Evolutionary conservation across 2,113 vertebrate species (phyloP), one percentile per base, ranked within the genome.

Genomic region (Motacilla tschutschensis): DNA sequence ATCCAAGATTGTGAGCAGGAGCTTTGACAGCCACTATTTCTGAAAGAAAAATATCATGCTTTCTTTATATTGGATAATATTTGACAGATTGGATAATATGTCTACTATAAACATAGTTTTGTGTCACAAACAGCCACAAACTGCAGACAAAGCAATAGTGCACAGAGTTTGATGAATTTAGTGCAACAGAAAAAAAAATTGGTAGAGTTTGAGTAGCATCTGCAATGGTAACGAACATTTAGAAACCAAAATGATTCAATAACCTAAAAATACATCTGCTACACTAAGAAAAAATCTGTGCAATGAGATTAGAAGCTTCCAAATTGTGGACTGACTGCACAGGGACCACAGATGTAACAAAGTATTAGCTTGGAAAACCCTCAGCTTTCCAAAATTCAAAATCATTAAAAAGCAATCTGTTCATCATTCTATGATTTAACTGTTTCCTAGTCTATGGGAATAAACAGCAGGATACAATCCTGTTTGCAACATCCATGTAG

Each of bases 241-340:
- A 85, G 51, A 93, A 91, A 79, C 79, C 77, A 81, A 87, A 55
- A 83, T 58, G 8, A 85, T 87, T 53, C 54, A 84, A 80, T 66
- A 84, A 86, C 33, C 50, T 79, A 92, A 79, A 94, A 94, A 90
- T 62, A 92, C 79, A 92, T 94, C 94, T 94, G 92, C 90, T 94
- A 90, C 91, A 86, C 64, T 90, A 83, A 91, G 43, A 44, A 64
- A 90, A 94, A 79, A 87, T 93, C 86, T 90, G 87, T 90, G 86
- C 65, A 91, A 86, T 74, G 76, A 79, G 36, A 87, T 88, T 79
- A 87, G 26, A 57, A 83, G 47, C 84, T 76, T 92, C 95, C 40
- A 94, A 83, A 91, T 78, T 91, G 93, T 72, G 81, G 74, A 81
- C 33, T 69, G 74, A 83, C 83, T 93, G 71, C 76, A 91, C 72